Base-by-base conservation (phyloP, 2,113 vertebrate species). In the Labeo rohita region DNA sequence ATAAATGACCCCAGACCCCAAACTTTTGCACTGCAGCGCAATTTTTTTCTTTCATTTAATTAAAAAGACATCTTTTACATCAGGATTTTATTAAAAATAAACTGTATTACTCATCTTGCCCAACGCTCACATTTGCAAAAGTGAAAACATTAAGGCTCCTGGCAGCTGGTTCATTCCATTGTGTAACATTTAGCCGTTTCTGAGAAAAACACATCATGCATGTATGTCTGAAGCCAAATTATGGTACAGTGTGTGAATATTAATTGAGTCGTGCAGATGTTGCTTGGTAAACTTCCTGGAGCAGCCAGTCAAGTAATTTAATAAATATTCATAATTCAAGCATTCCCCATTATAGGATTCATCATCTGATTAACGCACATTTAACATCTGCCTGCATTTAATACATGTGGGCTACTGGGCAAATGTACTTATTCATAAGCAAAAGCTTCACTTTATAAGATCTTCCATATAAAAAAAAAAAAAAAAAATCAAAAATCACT, bases 271-370 rank as follows among this genome's bases (percentile, higher is more conserved):
- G 21, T 54, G 28, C 15, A 56, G 23, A 77, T 52, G 75, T 77
- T 75, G 43, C 73, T 75, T 36, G 49, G 49, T 56, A 56, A 77
- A 52, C 50, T 77, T 78, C 52, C 23, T 16, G 47, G 8, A 78
- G 28, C 9, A 18, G 49, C 2, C 49, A 16, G 13, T 54, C 74
- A 36, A 78, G 16, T 56, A 21, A 78, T 34, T 56, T 39, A 56
- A n/a, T 59, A 5, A 18, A 56, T 59, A 78, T 59, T 36, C 15
- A 78, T 12, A 2, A 21, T 3, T 39, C 16, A 39, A 56, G 16
- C 28, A 11, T 78, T 23, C 34, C 10, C 50, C 9, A 59, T 21
- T 36, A 54, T 56, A 39, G 50, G 28, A 59, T 39, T 39, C 16
- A 1, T 78, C 8, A 39, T 56, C 34, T 34, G 47, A 77, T 28